Percentiles rank a stretch among this genome's conserved stretches.
These are phyloP conservation scores for Aptenodytes patagonicus DNA, from an alignment of 2,113 vertebrate species.

Conservation along the genomic window DNA sequence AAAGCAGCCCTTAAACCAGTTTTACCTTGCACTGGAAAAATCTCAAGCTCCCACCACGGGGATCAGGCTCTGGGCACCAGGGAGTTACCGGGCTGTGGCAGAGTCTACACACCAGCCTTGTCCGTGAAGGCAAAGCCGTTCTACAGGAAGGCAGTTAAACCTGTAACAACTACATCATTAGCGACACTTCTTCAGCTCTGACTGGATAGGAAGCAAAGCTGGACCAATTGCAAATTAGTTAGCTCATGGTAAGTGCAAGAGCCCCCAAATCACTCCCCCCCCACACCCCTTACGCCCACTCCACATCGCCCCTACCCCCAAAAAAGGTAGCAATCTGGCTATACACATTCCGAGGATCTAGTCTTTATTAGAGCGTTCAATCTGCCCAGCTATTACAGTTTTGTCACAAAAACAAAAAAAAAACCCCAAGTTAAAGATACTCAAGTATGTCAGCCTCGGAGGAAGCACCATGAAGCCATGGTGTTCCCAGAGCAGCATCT, in stretches of 20 bases:
- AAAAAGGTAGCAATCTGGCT: slow-evolving; percentile 58
- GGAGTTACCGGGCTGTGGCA: neutral
- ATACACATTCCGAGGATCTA: slow-evolving; percentile 47
- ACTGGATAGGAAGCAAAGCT: neutral
- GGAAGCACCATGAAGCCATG: neutral
- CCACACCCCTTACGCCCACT: neutral
- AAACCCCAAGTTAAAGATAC: neutral
- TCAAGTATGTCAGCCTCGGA: neutral
- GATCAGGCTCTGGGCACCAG: neutral
- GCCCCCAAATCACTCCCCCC: neutral
- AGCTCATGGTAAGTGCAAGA: fast-evolving
- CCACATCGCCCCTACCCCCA: neutral
- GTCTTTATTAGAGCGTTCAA: slow-evolving; percentile 57
- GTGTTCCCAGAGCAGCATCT: slow-evolving; percentile 10
- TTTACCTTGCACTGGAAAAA: neutral
- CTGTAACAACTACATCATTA: fast-evolving
- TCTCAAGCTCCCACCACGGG: neutral
- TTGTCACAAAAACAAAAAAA: slow-evolving; percentile 8
- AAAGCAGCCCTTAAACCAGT: neutral
- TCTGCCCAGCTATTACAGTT: slow-evolving; percentile 59
- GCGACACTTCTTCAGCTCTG: neutral
- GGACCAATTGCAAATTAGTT: neutral
- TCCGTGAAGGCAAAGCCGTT: neutral
- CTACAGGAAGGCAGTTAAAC: neutral
- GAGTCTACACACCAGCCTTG: neutral